These are phyloP conservation scores for Notothenia coriiceps DNA, from an alignment of 2,113 vertebrate species.

Conservation along the genomic window DNA sequence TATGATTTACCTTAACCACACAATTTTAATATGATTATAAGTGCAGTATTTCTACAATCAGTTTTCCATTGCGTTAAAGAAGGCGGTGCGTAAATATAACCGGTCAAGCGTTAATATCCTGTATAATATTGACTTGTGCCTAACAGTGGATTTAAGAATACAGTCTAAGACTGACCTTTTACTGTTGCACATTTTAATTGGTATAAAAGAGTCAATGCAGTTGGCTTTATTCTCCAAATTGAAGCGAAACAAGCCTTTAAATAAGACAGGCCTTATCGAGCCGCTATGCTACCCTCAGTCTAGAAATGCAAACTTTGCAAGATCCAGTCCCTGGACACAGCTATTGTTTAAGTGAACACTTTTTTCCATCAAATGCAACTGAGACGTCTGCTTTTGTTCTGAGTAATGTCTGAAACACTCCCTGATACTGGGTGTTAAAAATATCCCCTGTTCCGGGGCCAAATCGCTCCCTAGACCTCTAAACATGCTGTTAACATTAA, in stretches of 20 bases:
- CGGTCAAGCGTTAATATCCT: background rate
- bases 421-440: background rate
- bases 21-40: too few relatives aligned
- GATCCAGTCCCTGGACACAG: slow-evolving; percentile 13
- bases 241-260: background rate
- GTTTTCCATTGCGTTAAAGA: background rate
- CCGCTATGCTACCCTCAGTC: background rate
- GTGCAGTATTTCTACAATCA: background rate
- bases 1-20: too few relatives aligned
- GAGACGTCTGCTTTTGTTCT: slow-evolving; percentile 29
- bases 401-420: slow-evolving; percentile 20
- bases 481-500: background rate
- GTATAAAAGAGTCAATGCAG: background rate
- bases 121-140: background rate
- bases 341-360: slow-evolving; percentile 25
- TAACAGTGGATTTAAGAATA: background rate
- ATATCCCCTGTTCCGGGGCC: background rate
- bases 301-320: slow-evolving; percentile 27
- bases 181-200: background rate
- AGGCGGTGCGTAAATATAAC: background rate
- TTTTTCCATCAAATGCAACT: slow-evolving; percentile 19
- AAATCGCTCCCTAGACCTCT: slow-evolving; percentile 11
- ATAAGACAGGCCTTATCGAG: background rate
- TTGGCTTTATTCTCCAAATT: background rate
- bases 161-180: background rate